phyloP scores from a whole-genome alignment of 2,888 invertebrate genomes.

The Cheilosia scutellata region DNA sequence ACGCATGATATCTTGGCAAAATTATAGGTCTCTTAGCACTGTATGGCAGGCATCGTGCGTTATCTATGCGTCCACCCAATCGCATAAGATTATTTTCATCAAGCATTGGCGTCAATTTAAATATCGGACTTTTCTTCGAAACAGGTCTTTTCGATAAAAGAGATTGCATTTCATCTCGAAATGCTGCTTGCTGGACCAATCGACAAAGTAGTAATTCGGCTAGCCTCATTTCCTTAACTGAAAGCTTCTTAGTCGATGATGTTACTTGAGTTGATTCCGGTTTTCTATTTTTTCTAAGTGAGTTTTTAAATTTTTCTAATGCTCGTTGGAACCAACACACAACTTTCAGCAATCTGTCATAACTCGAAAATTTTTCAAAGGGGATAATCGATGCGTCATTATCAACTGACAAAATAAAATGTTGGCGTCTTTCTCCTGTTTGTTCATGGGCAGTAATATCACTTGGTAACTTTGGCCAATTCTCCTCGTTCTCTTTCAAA shows the following conservation, averaged over 20 bases:
- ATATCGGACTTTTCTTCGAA: conserved; percentile 27
- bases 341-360: conserved; percentile 32
- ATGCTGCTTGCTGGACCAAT: conserved; percentile 14
- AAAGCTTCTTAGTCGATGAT: not conserved
- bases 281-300: not conserved
- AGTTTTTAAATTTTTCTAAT: not conserved
- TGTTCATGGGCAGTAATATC: not conserved
- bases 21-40: not conserved
- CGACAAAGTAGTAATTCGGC: conserved; percentile 23
- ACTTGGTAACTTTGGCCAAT: not conserved
- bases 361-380: conserved; percentile 37
- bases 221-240: conserved; percentile 2
- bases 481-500: not conserved
- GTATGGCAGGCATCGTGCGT: conserved; percentile 25
- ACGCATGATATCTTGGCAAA: conserved; percentile 5
- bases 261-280: not conserved
- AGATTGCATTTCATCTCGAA: not conserved
- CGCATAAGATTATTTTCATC: conserved; percentile 34
- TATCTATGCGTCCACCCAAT: conserved; percentile 31
- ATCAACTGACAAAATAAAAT: not conserved
- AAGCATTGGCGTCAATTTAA: conserved; percentile 21
- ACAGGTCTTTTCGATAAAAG: conserved; percentile 5
- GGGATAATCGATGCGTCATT: conserved; percentile 20
- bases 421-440: not conserved
- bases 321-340: conserved; percentile 26